These are phyloP conservation scores for Temnothorax nylanderi DNA, from an alignment of 1,140 invertebrate species.

Conservation along the genomic window DNA sequence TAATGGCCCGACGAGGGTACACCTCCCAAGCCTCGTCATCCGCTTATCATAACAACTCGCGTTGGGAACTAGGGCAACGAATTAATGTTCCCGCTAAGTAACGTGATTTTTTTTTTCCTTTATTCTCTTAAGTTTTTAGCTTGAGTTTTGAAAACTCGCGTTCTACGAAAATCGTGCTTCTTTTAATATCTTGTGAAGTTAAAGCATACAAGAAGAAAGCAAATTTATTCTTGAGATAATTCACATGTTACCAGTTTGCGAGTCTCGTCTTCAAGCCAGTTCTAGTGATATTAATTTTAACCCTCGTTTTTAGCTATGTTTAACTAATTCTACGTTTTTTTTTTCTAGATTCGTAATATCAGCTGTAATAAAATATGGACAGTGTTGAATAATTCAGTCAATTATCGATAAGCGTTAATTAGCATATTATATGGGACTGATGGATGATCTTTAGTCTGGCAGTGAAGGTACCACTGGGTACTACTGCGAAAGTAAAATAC, in stretches of 20 bases:
- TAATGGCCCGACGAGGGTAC: neutral
- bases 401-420: neutral
- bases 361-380: neutral
- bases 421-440: neutral
- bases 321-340: slow-evolving; percentile 4
- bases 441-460: neutral
- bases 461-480: neutral
- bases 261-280: neutral
- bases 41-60: slow-evolving; percentile 27
- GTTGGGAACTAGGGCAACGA: neutral
- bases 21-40: slow-evolving; percentile 18
- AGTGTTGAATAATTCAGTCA: neutral
- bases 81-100: neutral
- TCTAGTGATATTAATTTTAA: neutral
- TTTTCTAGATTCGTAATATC: neutral
- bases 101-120: neutral
- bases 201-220: neutral
- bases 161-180: neutral
- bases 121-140: neutral
- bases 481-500: neutral
- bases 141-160: neutral
- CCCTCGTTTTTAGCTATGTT: neutral
- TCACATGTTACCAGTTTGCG: too few species aligned
- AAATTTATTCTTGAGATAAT: neutral
- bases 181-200: neutral